Percentiles rank a stretch among this genome's conserved stretches.
phyloP scores from a whole-genome alignment of 30 jellyfish, hydroid and myxozoan species.

The Chironex yamaguchii region DNA sequence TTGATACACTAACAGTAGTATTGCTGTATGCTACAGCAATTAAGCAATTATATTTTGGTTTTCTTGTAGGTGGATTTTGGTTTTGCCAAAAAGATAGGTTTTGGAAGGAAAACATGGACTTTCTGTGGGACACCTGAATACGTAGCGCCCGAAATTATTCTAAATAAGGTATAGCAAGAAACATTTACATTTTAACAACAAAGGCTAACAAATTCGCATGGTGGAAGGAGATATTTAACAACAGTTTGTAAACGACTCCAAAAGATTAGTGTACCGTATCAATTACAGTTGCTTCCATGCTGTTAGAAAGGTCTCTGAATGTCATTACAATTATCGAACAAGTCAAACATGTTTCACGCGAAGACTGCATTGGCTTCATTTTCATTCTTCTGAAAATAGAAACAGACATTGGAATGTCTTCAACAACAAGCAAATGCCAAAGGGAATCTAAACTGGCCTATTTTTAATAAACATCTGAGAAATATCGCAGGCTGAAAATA shows the following conservation, averaged over 20 bases:
- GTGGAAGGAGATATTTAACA: no score
- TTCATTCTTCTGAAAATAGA: no score
- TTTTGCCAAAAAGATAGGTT: conserved; percentile 95
- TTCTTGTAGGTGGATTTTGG: conserved; percentile 88
- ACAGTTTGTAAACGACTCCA: background rate
- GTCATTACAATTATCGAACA: background rate
- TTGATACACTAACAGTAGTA: background rate
- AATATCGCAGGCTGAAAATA: no score
- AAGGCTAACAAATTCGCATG: no score
- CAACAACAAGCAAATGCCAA: no score
- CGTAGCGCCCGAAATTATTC: conserved; percentile 98
- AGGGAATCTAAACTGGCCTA: no score
- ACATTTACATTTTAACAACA: no score
- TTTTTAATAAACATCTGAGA: no score
- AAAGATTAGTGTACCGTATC: background rate
- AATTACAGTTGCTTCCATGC: background rate
- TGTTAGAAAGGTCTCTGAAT: background rate
- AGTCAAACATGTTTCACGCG: no score
- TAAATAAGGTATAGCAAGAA: conserved; percentile 93
- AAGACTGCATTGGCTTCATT: no score
- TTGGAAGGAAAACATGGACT: conserved; percentile 99
- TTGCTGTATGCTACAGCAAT: background rate
- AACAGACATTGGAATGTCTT: no score
- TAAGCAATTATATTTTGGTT: background rate
- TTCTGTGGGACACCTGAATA: conserved; percentile 99